Conservation (phyloP, 1,140 invertebrate species). For the Trichonephila clavata region DNA sequence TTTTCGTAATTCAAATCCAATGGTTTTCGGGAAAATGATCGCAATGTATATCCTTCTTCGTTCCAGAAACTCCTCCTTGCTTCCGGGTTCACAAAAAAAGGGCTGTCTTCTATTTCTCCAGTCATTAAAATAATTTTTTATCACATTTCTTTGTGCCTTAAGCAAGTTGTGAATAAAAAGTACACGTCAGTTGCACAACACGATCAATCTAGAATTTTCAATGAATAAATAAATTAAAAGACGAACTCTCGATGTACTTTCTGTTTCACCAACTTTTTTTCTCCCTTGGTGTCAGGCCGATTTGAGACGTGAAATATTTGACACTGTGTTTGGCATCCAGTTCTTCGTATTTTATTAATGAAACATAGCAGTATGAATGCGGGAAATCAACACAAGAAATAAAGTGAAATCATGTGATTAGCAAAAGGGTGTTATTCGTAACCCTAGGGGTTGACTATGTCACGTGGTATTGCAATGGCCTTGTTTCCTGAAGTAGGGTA, state of each 20-base stretch:
- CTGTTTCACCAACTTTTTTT: neutral
- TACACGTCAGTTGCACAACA: neutral
- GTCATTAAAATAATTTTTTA: slow-evolving; percentile 39
- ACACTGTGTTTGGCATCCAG: slow-evolving; percentile 19
- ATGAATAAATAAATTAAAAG: slow-evolving; percentile 33
- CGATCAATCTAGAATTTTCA: slow-evolving; percentile 31
- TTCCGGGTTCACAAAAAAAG: slow-evolving; percentile 6
- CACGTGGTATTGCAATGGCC: slow-evolving; percentile 38
- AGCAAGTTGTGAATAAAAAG: neutral
- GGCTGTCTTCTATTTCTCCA: neutral
- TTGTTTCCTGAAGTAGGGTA: slow-evolving; percentile 65
- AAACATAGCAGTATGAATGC: slow-evolving; percentile 9
- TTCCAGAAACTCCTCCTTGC: neutral
- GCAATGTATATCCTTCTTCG: neutral
- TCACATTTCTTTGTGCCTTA: neutral
- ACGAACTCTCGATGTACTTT: neutral
- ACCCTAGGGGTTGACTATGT: neutral
- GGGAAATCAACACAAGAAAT: slow-evolving; percentile 2
- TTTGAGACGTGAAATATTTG: slow-evolving; percentile 44
- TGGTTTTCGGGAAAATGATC: neutral
- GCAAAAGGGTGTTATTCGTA: slow-evolving; percentile 64
- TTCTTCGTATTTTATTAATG: slow-evolving; percentile 30
- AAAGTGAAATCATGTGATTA: slow-evolving; percentile 52
- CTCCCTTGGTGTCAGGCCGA: slow-evolving; percentile 8
- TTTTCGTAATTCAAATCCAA: neutral